A percentile compares a stretch with the other conserved stretches of the same genome.
These are phyloP conservation scores for Noctua comes DNA, from an alignment of 2,888 invertebrate genomes.

Conservation along the genomic window DNA sequence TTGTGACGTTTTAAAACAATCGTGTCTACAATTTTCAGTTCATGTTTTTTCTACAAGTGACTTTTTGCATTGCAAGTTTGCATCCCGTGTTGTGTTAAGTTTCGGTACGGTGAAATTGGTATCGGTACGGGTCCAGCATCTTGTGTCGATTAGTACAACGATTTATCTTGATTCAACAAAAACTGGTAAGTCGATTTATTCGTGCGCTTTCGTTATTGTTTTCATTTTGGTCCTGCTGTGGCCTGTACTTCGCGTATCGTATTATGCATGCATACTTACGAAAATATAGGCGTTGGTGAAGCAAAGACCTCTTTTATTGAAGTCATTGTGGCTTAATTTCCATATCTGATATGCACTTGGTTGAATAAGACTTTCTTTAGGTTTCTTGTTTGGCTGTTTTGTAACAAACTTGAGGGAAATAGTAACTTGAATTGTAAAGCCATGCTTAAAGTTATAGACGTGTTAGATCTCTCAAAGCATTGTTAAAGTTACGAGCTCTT, in stretches of 20 bases:
- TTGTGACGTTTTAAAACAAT: slow-evolving; percentile 53
- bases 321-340: slow-evolving; percentile 63
- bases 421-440: neutral
- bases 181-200: slow-evolving; percentile 79
- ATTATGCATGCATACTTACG: slow-evolving; percentile 63
- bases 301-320: slow-evolving; percentile 52
- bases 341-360: slow-evolving; percentile 53
- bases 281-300: slow-evolving; percentile 56
- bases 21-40: slow-evolving; percentile 34
- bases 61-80: slow-evolving; percentile 66
- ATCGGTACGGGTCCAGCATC: slow-evolving; percentile 73
- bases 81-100: slow-evolving; percentile 67
- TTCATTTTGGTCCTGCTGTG: slow-evolving; percentile 65
- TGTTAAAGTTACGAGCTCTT: slow-evolving; percentile 50
- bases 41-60: slow-evolving; percentile 41
- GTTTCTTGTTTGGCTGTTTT: slow-evolving; percentile 29
- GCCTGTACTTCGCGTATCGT: slow-evolving; percentile 33
- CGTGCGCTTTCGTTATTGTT: slow-evolving; percentile 74
- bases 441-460: slow-evolving; percentile 24
- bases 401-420: slow-evolving; percentile 15
- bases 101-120: slow-evolving; percentile 79
- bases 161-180: slow-evolving; percentile 82
- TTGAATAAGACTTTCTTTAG: slow-evolving; percentile 58
- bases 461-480: slow-evolving; percentile 45
- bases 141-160: slow-evolving; percentile 81